Evolutionary conservation across 2,888 invertebrate genomes (phyloP).

Genomic region (Zygaena filipendulae): DNA sequence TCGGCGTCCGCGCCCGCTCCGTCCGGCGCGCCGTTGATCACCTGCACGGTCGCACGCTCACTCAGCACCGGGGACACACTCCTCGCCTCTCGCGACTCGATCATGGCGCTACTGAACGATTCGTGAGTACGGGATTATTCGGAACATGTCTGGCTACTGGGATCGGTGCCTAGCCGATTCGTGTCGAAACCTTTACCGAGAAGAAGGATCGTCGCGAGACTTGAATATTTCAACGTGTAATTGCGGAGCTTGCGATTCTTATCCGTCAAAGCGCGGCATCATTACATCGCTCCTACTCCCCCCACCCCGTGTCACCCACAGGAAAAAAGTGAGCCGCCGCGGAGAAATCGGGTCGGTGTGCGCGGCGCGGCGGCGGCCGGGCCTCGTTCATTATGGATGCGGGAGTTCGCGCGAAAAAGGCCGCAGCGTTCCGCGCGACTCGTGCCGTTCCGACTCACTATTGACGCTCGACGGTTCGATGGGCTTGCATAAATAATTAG

Average conservation of each 20-base stretch:
- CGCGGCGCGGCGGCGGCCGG: conserved; percentile 28
- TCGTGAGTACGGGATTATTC: too few species aligned
- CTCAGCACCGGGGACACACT: too few species aligned
- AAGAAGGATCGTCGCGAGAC: too few species aligned
- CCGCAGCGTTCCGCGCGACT: conserved; percentile 15
- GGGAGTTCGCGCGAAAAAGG: conserved; percentile 24
- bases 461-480: conserved; percentile 20
- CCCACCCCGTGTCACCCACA: conserved; percentile 2
- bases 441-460: too few species aligned
- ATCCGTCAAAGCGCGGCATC: conserved; percentile 28
- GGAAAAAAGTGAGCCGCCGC: too few species aligned
- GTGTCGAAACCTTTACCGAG: conserved; percentile 15
- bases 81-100: too few species aligned
- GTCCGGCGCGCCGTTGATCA: conserved; percentile 50
- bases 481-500: conserved; percentile 21
- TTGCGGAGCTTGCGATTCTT: conserved; percentile 32
- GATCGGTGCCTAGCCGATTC: too few species aligned
- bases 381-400: conserved; percentile 43
- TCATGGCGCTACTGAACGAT: neutral
- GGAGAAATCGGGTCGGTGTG: too few species aligned
- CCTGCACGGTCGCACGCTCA: conserved; percentile 27
- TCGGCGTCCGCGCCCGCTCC: too few species aligned
- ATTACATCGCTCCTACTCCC: conserved; percentile 21
- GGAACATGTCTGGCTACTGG: too few species aligned
- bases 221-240: conserved; percentile 46